Base-by-base conservation (phyloP, 2,113 vertebrate genomes). In the Steatornis caripensis region DNA sequence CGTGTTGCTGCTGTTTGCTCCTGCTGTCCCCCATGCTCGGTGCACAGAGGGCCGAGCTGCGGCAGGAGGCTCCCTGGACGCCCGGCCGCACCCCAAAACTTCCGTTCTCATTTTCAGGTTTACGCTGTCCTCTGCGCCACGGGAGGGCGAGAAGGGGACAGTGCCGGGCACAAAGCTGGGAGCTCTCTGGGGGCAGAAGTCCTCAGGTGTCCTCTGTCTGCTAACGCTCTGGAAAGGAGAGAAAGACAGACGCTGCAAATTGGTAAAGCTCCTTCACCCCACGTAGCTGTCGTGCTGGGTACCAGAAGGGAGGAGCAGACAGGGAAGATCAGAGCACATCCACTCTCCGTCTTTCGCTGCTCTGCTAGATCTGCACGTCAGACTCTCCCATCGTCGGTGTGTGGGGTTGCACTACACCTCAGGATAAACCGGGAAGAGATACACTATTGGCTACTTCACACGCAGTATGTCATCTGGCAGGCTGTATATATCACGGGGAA, bases 371-470 rank as follows among this genome's bases (percentile, higher is more conserved):
- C 91, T 65, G 89, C 84, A 46, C 68, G 51, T 76, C 86, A 87
- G 80, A 8, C 69, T 90, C 84, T 85, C 75, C 43, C 43, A 20
- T 15, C 12, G 7, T 34, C 41, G 32, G 4, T 16, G 83, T 53
- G 85, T 66, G 90, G 71, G 86, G 69, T 34, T 90, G 80, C 58
- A 78, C 32, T 43, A 39, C 82, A 53, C 84, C 80, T 94, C 83
- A 15, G 92, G 75, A 65, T 70, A 54, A 30, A 34, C 11, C 22
- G 10, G 76, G 60, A 29, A 84, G 88, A 97, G 76, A 71, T 68
- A 30, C 24, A 66, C 89, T 48, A 96, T 95, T 96, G 97, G 97
- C 92, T 96, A 16, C 45, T 64, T 43, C 77, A 8, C 5, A 15
- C 5, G 87, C 32, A 1, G 65, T 58, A 66, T 96, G 96, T 96